Conservation (phyloP, 2,888 invertebrate species). For the Xylocampa areola region DNA sequence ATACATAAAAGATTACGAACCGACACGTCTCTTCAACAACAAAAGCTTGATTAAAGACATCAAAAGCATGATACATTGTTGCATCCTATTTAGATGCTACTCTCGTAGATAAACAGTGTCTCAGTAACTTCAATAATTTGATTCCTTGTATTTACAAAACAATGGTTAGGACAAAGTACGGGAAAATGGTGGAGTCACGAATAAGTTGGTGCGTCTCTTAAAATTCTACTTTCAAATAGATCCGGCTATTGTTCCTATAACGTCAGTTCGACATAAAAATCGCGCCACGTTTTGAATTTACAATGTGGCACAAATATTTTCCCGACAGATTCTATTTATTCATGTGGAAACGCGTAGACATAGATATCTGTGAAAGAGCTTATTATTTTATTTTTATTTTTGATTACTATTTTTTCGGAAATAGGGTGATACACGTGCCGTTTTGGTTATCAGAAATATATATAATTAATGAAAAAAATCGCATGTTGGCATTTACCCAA, state of each 20-base stretch:
- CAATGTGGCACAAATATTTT: constrained; percentile 40
- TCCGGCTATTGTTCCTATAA: constrained; percentile 26
- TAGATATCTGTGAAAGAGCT: constrained; percentile 30
- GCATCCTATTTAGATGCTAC: constrained; percentile 55
- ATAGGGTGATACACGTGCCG: constrained; percentile 23
- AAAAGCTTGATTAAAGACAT: constrained; percentile 62
- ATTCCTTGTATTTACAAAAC: constrained; percentile 45
- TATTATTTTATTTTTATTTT: no score
- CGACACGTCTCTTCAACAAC: constrained; percentile 39
- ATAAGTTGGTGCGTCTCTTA: constrained; percentile 4
- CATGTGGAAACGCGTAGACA: constrained; percentile 36
- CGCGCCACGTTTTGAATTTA: constrained; percentile 34
- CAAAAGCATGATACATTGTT: constrained; percentile 55
- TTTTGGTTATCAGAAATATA: constrained; percentile 11
- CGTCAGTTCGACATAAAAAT: constrained; percentile 8
- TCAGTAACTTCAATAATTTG: constrained; percentile 42
- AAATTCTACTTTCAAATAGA: constrained; percentile 12
- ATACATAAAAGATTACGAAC: constrained; percentile 52
- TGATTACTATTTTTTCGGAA: constrained; percentile 36
- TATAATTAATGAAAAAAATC: constrained; percentile 8
- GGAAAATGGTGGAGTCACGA: constrained; percentile 13
- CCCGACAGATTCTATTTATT: constrained; percentile 38
- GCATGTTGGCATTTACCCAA: no score
- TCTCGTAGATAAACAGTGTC: constrained; percentile 44
- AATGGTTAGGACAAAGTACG: constrained; percentile 32